Evolutionary conservation across 2,888 invertebrate genomes (phyloP).

Genomic region (Cabera pusaria): DNA sequence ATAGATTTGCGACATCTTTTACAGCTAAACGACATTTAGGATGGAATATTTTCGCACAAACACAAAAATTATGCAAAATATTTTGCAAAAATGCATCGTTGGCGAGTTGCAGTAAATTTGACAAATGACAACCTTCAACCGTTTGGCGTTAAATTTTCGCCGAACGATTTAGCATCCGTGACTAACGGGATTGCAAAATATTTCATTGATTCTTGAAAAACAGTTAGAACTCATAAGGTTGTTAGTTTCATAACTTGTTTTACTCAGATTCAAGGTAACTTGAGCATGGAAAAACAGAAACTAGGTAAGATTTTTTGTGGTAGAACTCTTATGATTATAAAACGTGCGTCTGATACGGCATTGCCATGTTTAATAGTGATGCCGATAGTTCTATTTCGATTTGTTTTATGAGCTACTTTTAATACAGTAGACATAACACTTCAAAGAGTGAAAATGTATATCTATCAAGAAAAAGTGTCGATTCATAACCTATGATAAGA

Average conservation of each 20-base stretch:
- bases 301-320: constrained; percentile 27
- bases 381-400: too few species aligned
- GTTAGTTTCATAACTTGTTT: constrained; percentile 22
- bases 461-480: too few species aligned
- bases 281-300: constrained; percentile 22
- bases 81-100: constrained; percentile 1
- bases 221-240: constrained; percentile 23
- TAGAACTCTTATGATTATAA: too few species aligned
- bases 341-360: too few species aligned
- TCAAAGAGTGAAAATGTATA: too few species aligned
- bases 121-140: neutral
- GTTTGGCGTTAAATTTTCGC: constrained; percentile 11
- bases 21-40: constrained; percentile 15
- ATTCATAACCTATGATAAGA: too few species aligned
- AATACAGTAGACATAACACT: too few species aligned
- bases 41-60: constrained; percentile 3
- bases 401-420: too few species aligned
- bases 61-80: neutral
- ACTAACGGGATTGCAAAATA: constrained; percentile 27
- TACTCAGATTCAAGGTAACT: constrained; percentile 21
- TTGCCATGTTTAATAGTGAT: too few species aligned
- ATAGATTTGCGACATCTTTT: constrained; percentile 10
- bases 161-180: constrained; percentile 23
- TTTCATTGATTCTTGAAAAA: constrained; percentile 26
- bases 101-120: neutral